A percentile compares a stretch with the other conserved stretches of the same genome.
phyloP scores from a whole-genome alignment of 2,113 vertebrate species.

The Odocoileus hemionus region DNA sequence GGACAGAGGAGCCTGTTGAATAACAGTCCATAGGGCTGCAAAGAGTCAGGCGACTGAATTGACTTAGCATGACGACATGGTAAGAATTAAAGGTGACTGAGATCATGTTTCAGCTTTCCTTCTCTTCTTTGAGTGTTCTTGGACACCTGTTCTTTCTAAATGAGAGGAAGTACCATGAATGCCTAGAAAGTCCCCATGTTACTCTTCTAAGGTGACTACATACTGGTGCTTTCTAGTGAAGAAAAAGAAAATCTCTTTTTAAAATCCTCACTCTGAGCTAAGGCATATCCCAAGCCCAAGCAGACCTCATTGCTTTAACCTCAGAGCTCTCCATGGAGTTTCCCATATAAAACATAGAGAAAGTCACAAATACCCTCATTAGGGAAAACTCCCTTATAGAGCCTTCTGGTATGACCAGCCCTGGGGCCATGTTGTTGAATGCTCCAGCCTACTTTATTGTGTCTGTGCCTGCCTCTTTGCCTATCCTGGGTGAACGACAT shows the following conservation, averaged over 20 bases:
- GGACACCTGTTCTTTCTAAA: neutral
- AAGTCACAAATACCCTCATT: neutral
- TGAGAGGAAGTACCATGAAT: neutral
- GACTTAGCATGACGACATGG: neutral
- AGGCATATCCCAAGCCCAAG: neutral
- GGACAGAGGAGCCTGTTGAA: neutral
- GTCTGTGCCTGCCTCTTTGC: neutral
- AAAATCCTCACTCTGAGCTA: neutral
- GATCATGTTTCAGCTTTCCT: neutral
- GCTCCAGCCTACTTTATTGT: neutral
- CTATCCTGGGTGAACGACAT: neutral
- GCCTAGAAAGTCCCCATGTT: neutral
- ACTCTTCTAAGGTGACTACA: neutral
- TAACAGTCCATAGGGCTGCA: neutral
- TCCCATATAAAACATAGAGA: neutral
- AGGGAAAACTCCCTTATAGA: neutral
- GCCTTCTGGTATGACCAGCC: neutral
- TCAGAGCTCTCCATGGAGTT: neutral
- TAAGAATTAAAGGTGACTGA: neutral
- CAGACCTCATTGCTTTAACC: neutral
- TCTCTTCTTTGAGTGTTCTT: neutral
- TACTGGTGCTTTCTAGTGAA: neutral
- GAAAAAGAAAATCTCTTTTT: neutral
- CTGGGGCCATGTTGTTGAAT: neutral
- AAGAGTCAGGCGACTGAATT: neutral